A percentile compares a stretch with the other conserved stretches of the same genome.
Conservation (phyloP, 2,888 invertebrate genomes). For the Caenorhabditis sp. region DNA sequence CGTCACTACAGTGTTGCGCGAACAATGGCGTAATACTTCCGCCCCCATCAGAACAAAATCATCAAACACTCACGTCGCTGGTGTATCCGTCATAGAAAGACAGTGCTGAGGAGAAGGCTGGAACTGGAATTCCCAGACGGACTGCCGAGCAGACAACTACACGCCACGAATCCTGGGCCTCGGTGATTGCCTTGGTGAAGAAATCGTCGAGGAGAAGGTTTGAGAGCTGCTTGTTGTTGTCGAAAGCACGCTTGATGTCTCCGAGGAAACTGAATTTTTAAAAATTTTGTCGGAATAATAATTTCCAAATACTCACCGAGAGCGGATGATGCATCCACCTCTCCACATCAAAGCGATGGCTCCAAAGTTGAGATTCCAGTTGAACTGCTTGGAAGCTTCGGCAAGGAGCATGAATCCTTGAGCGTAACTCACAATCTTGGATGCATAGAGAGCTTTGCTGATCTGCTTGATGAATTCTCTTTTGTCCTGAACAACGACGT, state of each 20-base stretch:
- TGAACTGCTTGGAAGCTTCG: conserved; percentile 88
- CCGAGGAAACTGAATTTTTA: conserved; percentile 87
- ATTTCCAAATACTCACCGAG: conserved; percentile 53
- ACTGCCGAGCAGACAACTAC: conserved; percentile 88
- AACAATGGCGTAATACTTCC: not conserved
- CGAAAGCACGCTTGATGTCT: conserved; percentile 94
- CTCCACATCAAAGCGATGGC: conserved; percentile 99
- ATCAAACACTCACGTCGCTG: conserved; percentile 85
- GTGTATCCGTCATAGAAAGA: conserved; percentile 98
- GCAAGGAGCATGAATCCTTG: conserved; percentile 88
- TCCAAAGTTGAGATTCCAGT: conserved; percentile 97
- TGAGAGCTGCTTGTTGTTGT: conserved; percentile 90
- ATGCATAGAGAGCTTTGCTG: conserved; percentile 93
- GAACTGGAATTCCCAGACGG: conserved; percentile 92
- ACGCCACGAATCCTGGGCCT: conserved; percentile 91
- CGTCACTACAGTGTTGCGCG: conserved; percentile 11
- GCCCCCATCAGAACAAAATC: not conserved
- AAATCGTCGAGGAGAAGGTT: conserved; percentile 95
- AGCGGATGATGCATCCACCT: conserved; percentile 87
- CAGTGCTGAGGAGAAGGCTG: conserved; percentile 93
- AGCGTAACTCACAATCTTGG: conserved; percentile 98
- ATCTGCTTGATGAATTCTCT: conserved; percentile 91
- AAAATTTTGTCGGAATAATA: not conserved
- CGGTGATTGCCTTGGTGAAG: conserved; percentile 91
- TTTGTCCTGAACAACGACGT: conserved; percentile 87